Conservation (phyloP, 2,888 invertebrate genomes). For the Notodonta dromedarius region DNA sequence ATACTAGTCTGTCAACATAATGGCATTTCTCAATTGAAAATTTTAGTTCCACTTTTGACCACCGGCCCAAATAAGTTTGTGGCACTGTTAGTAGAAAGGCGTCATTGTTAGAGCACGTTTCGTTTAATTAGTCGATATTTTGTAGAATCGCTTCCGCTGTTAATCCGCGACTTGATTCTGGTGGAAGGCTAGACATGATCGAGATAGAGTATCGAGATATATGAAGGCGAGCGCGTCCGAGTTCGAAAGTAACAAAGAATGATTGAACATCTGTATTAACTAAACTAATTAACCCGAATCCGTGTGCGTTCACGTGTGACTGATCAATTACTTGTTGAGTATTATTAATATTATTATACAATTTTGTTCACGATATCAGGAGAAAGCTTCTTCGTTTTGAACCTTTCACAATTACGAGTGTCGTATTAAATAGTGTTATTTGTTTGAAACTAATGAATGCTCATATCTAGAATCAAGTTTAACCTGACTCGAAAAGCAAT, state of each 20-base stretch:
- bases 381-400: conserved; percentile 31
- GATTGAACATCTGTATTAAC: conserved; percentile 52
- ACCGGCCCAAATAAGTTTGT: no score
- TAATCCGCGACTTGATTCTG: conserved; percentile 44
- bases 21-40: no score
- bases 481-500: no score
- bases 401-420: not conserved
- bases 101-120: conserved; percentile 43
- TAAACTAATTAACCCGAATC: conserved; percentile 53
- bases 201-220: conserved; percentile 59
- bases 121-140: conserved; percentile 63
- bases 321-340: conserved; percentile 32
- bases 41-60: no score
- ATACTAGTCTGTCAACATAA: no score
- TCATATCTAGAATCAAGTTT: not conserved
- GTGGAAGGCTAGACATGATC: conserved; percentile 43
- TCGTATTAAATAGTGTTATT: not conserved
- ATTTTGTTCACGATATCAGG: conserved; percentile 16
- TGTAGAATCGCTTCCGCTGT: conserved; percentile 58
- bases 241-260: conserved; percentile 52
- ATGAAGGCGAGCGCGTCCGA: conserved; percentile 38
- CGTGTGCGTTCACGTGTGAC: conserved; percentile 24
- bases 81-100: conserved; percentile 41
- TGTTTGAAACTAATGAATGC: no score
- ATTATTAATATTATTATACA: conserved; percentile 20